These are phyloP conservation scores for Pogonocichla stellata DNA, from an alignment of 2,113 vertebrate genomes.

Conservation along the genomic window DNA sequence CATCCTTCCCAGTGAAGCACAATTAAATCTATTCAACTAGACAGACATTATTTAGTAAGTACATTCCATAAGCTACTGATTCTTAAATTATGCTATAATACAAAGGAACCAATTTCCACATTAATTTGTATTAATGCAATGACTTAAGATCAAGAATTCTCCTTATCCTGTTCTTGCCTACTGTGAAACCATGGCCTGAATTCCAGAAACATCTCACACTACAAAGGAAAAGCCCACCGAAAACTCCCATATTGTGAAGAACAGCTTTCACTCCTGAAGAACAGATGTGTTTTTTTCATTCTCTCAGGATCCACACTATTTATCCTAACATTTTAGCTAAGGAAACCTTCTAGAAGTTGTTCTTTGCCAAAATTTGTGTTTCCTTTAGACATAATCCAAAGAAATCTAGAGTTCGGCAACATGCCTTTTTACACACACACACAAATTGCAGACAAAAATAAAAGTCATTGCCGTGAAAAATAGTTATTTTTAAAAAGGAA, in stretches of 20 bases:
- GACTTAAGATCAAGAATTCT: constrained; percentile 35
- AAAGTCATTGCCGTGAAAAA: not conserved
- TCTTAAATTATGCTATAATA: constrained; percentile 30
- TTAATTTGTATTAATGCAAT: constrained; percentile 42
- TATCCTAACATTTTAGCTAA: not conserved
- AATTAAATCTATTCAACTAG: constrained; percentile 21
- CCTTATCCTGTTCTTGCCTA: not conserved
- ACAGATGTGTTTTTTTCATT: not conserved
- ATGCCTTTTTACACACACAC: not conserved
- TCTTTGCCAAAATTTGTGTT: not conserved
- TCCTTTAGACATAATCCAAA: not conserved
- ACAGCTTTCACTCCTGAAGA: not conserved
- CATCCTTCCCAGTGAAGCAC: not conserved
- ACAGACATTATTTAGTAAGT: not conserved
- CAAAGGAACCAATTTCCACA: constrained; percentile 54
- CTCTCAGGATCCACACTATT: not conserved
- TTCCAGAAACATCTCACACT: constrained; percentile 14
- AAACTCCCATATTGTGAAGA: not conserved
- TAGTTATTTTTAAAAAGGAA: not conserved
- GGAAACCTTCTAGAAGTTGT: not conserved
- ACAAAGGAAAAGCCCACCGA: not conserved
- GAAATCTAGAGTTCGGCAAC: not conserved
- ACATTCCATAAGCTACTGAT: constrained; percentile 7
- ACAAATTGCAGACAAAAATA: not conserved
- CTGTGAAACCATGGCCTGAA: not conserved